These are phyloP conservation scores for Callosobruchus maculatus DNA, from an alignment of 2,888 invertebrate species.

Conservation along the genomic window DNA sequence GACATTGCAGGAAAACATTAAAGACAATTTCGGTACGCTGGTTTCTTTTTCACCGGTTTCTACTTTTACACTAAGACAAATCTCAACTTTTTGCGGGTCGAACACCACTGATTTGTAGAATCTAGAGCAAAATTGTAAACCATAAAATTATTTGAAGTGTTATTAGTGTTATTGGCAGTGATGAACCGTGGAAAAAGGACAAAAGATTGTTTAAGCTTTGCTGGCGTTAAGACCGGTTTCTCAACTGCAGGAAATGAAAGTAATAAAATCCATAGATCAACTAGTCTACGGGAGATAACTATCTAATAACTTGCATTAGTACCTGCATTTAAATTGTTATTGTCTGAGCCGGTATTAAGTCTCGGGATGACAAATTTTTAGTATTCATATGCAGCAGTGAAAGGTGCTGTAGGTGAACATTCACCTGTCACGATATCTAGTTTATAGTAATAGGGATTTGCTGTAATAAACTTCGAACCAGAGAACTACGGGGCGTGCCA, in stretches of 20 bases:
- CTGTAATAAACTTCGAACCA: neutral
- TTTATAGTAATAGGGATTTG: neutral
- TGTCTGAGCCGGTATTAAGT: neutral
- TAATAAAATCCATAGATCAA: neutral
- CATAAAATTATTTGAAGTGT: neutral
- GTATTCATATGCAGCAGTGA: neutral
- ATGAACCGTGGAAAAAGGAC: neutral
- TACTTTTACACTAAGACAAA: neutral
- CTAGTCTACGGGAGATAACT: neutral
- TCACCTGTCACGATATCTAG: neutral
- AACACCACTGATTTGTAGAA: neutral
- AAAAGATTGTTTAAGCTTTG: neutral
- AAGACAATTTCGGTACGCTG: neutral
- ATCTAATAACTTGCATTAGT: neutral
- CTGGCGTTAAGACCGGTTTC: neutral
- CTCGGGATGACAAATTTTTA: neutral
- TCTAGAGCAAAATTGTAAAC: neutral
- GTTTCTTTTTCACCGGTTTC: neutral
- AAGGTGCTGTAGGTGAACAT: neutral
- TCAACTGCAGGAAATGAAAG: neutral
- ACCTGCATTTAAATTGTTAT: neutral
- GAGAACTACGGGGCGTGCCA: neutral
- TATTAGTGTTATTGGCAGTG: neutral
- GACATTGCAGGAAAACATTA: neutral
- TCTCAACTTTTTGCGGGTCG: neutral